A percentile compares a stretch with the other conserved stretches of the same genome.
These are phyloP conservation scores for Tiliacea citrago DNA, from an alignment of 2,888 invertebrate genomes.

Conservation along the genomic window DNA sequence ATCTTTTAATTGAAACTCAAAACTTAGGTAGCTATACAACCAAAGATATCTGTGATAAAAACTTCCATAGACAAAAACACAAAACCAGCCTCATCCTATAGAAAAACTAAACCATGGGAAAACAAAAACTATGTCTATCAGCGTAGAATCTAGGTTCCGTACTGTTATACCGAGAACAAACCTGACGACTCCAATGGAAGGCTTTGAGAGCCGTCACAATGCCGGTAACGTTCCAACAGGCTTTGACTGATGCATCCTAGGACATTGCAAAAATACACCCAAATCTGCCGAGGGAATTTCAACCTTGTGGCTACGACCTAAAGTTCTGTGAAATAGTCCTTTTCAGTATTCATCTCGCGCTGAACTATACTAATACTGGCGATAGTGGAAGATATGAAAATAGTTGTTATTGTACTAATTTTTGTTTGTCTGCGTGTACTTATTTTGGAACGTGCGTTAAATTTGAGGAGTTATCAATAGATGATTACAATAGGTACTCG, in stretches of 20 bases:
- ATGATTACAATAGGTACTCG: background rate
- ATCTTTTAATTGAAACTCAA: background rate
- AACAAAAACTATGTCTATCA: constrained; percentile 60
- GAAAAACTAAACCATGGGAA: constrained; percentile 56
- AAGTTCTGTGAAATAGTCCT: constrained; percentile 35
- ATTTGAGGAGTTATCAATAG: constrained; percentile 12
- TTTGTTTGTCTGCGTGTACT: constrained; percentile 25
- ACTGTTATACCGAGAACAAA: constrained; percentile 61
- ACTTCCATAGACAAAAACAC: constrained; percentile 12
- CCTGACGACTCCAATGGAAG: constrained; percentile 61
- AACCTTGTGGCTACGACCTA: constrained; percentile 30
- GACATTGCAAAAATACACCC: constrained; percentile 58
- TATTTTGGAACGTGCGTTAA: constrained; percentile 38
- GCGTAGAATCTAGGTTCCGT: constrained; percentile 63
- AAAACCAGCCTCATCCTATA: constrained; percentile 24
- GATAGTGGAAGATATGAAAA: constrained; percentile 65
- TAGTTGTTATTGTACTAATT: constrained; percentile 49
- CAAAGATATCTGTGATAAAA: background rate
- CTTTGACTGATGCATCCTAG: constrained; percentile 68
- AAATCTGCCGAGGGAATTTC: constrained; percentile 40
- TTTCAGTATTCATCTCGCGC: constrained; percentile 73
- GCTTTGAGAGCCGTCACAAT: constrained; percentile 78
- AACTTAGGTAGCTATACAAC: background rate
- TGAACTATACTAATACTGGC: constrained; percentile 66
- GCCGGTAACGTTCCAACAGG: constrained; percentile 63